Base-by-base conservation (phyloP, 2,113 vertebrate genomes). In the Ailuropoda melanoleuca region DNA sequence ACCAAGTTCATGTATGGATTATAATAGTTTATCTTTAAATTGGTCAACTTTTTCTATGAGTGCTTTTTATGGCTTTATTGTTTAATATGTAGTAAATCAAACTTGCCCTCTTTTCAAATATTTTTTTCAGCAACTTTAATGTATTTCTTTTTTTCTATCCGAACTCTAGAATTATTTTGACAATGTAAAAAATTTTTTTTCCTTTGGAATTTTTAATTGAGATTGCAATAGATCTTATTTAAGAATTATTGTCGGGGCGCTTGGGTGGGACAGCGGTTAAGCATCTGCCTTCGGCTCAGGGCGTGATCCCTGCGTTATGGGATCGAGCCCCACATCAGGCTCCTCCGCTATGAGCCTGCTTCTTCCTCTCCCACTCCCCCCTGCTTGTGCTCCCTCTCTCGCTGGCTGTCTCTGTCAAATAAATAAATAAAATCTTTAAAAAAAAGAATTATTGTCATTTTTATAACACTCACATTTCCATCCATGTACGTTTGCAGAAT, bases 141-240 rank as follows among this genome's bases (percentile, higher is more conserved):
- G 53, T 68, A 60, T n/a, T 96, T 97, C 37, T 64, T 87, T 74
- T 83, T 95, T 81, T 39, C 91, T 85, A 68, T 29, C 58, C 95
- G 74, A 90, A 85, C 78, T 83, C 46, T 56, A 64, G 62, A 64
- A 90, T 81, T 84, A 85, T 95, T 92, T 83, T 87, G 93, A 93
- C 77, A 85, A n/a, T 23, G 48, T 56, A 48, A n/a, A n/a, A n/a
- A n/a, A n/a, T n/a, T n/a, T n/a, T n/a, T n/a, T n/a, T n/a, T 88
- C 91, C 80, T 87, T 68, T n/a, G 83, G 90, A 84, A 64, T 77
- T 50, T 50, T 62, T 37, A 46, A 26, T 86, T 46, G 77, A 68
- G 70, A 12, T 48, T 14, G 23, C 64, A 5, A n/a, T 43, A 31
- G 78, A 70, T 90, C 70, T 90, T 58, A 55, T 21, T 68, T 66